phyloP scores from a whole-genome alignment of 2,797 vertebrate species.

The Mallotus villosus region DNA sequence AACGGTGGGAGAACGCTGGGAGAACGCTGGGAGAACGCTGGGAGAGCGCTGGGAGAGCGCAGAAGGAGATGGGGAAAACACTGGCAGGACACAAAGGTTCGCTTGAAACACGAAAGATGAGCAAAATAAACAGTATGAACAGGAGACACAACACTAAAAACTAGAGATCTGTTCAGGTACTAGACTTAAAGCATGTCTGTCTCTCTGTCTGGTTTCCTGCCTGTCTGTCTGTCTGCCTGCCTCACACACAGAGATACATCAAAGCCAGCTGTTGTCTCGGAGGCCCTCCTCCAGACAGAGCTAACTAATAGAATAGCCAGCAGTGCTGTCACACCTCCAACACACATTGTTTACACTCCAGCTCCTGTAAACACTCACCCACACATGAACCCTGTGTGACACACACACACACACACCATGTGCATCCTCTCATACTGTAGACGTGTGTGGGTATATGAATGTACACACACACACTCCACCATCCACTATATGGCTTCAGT shows the following conservation, averaged over 20 bases:
- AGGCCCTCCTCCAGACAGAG: not conserved
- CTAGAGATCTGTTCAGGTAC: not conserved
- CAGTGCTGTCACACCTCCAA: not conserved
- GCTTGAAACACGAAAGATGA: not conserved
- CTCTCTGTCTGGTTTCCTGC: too few species aligned
- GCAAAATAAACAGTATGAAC: conserved; percentile 16
- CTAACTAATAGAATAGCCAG: not conserved
- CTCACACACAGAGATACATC: not conserved
- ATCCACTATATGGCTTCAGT: too few species aligned
- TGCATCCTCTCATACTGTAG: too few species aligned
- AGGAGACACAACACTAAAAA: conserved; percentile 35
- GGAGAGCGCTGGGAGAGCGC: not conserved
- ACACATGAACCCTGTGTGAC: not conserved
- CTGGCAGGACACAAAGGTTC: conserved; percentile 13
- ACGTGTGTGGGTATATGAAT: too few species aligned
- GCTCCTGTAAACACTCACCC: not conserved
- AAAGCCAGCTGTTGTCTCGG: not conserved
- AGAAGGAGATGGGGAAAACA: conserved; percentile 13
- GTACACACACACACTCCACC: too few species aligned
- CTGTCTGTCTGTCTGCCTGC: too few species aligned
- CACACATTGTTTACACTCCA: not conserved
- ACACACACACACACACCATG: conserved; percentile 28
- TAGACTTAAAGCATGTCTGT: too few species aligned
- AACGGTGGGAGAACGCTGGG: not conserved
- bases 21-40: not conserved